Percentiles rank a stretch among this genome's conserved stretches.
Evolutionary conservation across 2,888 invertebrate genomes (phyloP).

Genomic region (Cyclophora punctaria): DNA sequence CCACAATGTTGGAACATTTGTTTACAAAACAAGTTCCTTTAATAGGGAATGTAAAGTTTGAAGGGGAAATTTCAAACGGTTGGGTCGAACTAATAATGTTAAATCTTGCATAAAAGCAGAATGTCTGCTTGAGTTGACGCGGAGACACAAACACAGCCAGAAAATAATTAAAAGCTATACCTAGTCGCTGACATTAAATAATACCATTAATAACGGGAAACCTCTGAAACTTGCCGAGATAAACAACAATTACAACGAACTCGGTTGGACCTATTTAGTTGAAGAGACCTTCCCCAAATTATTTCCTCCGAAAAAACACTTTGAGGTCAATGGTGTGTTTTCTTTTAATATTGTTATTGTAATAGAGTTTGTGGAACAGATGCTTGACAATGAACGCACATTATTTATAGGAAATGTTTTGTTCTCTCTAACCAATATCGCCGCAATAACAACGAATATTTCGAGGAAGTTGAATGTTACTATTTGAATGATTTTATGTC

Average conservation of each 20-base stretch:
- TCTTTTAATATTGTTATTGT: no score
- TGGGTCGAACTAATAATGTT: constrained; percentile 28
- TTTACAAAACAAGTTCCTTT: no score
- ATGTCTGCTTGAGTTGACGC: constrained; percentile 42
- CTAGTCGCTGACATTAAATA: constrained; percentile 53
- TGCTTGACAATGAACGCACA: no score
- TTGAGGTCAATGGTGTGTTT: no score
- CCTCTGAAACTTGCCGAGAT: constrained; percentile 57
- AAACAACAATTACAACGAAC: constrained; percentile 59
- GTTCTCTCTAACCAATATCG: no score
- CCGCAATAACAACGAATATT: no score
- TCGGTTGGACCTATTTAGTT: constrained; percentile 34
- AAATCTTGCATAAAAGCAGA: constrained; percentile 44
- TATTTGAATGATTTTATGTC: no score
- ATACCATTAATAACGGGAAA: constrained; percentile 64
- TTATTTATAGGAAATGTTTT: no score
- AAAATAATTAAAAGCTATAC: constrained; percentile 64
- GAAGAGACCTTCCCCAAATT: constrained; percentile 1
- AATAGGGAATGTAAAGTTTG: constrained; percentile 12
- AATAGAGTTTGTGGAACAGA: no score
- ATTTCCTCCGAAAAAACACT: no score
- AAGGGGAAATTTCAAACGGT: constrained; percentile 17
- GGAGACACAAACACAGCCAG: constrained; percentile 43
- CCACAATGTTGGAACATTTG: no score
- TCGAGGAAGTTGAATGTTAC: no score